A percentile compares a stretch with the other conserved stretches of the same genome.
phyloP scores from a whole-genome alignment of 2,113 vertebrate species.

The Montifringilla adamsi region DNA sequence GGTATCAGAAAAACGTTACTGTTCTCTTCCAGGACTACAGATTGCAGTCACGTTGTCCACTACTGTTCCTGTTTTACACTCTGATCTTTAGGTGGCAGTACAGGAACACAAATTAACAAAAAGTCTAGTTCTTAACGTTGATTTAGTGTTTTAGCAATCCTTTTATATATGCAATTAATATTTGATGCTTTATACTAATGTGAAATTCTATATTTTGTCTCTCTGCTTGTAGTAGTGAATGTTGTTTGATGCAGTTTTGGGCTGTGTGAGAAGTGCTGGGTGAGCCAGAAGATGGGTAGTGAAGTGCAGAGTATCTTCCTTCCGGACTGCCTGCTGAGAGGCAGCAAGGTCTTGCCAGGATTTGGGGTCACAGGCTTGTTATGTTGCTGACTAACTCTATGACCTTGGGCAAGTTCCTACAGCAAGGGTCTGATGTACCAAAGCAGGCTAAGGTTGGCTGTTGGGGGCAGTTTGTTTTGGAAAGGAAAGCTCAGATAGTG shows the following conservation, averaged over 20 bases:
- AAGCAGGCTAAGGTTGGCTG: not conserved
- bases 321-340: not conserved
- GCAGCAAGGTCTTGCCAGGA: not conserved
- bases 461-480: not conserved
- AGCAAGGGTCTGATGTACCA: not conserved
- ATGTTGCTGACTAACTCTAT: not conserved
- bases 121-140: not conserved
- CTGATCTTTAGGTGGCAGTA: conserved; percentile 67
- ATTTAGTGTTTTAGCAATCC: not conserved
- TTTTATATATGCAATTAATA: not conserved
- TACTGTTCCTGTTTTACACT: not conserved
- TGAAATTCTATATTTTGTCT: not conserved
- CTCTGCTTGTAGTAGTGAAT: not conserved
- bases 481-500: not conserved
- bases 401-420: not conserved
- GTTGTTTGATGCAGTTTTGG: not conserved
- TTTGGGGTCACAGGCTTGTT: not conserved
- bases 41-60: accelerated
- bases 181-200: not conserved
- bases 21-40: not conserved
- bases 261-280: not conserved
- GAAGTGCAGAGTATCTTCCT: not conserved
- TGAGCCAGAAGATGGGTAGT: not conserved
- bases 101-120: not conserved
- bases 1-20: not conserved